Conservation (phyloP, 2,797 vertebrate genomes). For the Sebastes hubbsi region DNA sequence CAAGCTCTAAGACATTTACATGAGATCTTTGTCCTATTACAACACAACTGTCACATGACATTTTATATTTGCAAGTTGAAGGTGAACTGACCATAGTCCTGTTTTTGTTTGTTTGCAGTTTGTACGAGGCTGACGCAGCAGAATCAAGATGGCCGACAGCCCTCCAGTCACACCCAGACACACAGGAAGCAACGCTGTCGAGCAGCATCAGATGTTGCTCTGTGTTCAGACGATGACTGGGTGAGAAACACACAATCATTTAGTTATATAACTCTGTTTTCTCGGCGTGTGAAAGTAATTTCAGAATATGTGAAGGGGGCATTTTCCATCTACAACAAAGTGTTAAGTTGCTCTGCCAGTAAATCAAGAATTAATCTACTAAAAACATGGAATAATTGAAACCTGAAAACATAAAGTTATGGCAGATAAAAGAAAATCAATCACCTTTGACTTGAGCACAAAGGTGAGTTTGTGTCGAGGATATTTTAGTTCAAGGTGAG, state of each 20-base stretch:
- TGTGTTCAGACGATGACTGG: slow-evolving; percentile 80
- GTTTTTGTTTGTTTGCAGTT: slow-evolving; percentile 37
- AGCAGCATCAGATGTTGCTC: not conserved
- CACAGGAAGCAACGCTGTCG: slow-evolving; percentile 39
- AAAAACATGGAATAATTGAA: not conserved
- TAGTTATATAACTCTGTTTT: no score
- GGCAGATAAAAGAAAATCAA: no score
- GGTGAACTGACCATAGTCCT: not conserved
- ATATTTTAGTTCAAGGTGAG: no score
- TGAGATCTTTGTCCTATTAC: not conserved
- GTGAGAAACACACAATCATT: slow-evolving; percentile 45
- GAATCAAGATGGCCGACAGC: not conserved
- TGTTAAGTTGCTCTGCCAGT: not conserved
- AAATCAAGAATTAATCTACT: no score
- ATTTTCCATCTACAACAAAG: not conserved
- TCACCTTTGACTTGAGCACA: no score
- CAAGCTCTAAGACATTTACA: not conserved
- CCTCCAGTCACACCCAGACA: fast-evolving
- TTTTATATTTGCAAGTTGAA: not conserved
- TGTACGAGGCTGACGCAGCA: slow-evolving; percentile 48
- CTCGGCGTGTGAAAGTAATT: no score
- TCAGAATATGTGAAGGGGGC: no score
- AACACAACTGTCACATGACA: not conserved
- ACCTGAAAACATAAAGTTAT: no score
- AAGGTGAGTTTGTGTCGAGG: no score